Base-by-base conservation (phyloP, 1,140 invertebrate genomes). In the Drosophila nigrodunni region DNA sequence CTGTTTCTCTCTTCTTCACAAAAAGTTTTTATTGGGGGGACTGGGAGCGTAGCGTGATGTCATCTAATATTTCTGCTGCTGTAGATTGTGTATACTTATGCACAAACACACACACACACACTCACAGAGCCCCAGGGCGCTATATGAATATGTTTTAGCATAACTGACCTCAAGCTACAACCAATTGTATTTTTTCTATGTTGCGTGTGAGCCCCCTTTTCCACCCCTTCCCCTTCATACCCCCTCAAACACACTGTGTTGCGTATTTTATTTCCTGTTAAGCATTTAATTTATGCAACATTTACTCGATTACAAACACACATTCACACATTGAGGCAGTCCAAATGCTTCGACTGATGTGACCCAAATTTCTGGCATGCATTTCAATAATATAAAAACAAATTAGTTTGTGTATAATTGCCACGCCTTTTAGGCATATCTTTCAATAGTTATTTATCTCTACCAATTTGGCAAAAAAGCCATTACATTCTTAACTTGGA, bases 401-500 rank as follows among this genome's bases (percentile, higher is more conserved):
- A 41, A 30, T 50, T 11, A 11, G 25, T 57, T 11, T 57, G n/a
- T 52, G 11, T 47, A 49, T 49, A 35, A 43, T 2, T 55, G 35
- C 13, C 52, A 58, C 34, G 74, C 66, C 46, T 69, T 67, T 43
- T 46, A 50, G 18, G n/a, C 54, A 76, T 65, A 85, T 66, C 70
- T 77, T 76, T 77, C 60, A 68, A 75, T 77, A 44, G 62, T 52
- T 64, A 71, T 82, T 73, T 52, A 44, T 49, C 65, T 65, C 65
- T 78, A 59, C 78, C 74, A 59, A 55, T 89, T 80, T 58, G 83
- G 77, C 25, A 35, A 47, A 67, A 80, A 89, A 47, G 77, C 80
- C 74, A 89, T 89, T 89, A 78, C 75, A 73, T 83, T 80, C 58
- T 83, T 70, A 70, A 25, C 59, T 34, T 25, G 59, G 68, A 18